phyloP scores from a whole-genome alignment of 2,797 vertebrate genomes.

The Lophius americanus region DNA sequence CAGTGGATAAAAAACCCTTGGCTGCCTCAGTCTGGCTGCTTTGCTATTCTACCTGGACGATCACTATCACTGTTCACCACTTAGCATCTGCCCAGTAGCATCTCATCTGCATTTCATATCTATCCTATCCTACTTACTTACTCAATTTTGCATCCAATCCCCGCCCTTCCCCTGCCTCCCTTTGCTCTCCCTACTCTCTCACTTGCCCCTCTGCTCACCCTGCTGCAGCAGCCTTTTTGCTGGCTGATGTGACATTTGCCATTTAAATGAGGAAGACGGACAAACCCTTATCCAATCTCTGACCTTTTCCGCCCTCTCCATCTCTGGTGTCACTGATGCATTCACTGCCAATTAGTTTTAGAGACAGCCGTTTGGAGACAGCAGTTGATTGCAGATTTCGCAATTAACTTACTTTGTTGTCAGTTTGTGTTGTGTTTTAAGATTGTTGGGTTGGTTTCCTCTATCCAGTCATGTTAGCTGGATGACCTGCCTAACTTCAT shows the following conservation, averaged over 20 bases:
- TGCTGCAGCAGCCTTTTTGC: constrained; percentile 22
- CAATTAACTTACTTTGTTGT: background rate
- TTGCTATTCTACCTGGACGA: constrained; percentile 33
- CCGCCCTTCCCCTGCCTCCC: background rate
- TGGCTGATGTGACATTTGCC: constrained; percentile 73
- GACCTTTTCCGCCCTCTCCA: constrained; percentile 61
- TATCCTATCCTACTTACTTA: constrained; percentile 34
- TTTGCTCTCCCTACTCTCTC: constrained; percentile 16
- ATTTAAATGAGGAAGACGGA: constrained; percentile 61
- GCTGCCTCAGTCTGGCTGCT: constrained; percentile 31
- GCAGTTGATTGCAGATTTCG: constrained; percentile 5
- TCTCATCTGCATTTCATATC: constrained; percentile 37
- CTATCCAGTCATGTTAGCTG: constrained; percentile 15
- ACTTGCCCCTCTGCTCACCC: constrained; percentile 24
- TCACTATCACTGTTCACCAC: constrained; percentile 40
- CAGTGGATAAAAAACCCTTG: constrained; percentile 16
- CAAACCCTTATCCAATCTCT: constrained; percentile 69
- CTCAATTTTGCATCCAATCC: constrained; percentile 6
- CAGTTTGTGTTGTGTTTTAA: constrained; percentile 12
- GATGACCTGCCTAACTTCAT: constrained; percentile 48
- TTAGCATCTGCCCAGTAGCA: constrained; percentile 51
- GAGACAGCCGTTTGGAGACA: constrained; percentile 11
- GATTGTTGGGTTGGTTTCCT: constrained; percentile 13
- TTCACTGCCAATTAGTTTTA: constrained; percentile 42
- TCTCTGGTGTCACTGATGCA: constrained; percentile 28